phyloP scores from a whole-genome alignment of 2,888 invertebrate species.

The Acholoe squamosa region DNA sequence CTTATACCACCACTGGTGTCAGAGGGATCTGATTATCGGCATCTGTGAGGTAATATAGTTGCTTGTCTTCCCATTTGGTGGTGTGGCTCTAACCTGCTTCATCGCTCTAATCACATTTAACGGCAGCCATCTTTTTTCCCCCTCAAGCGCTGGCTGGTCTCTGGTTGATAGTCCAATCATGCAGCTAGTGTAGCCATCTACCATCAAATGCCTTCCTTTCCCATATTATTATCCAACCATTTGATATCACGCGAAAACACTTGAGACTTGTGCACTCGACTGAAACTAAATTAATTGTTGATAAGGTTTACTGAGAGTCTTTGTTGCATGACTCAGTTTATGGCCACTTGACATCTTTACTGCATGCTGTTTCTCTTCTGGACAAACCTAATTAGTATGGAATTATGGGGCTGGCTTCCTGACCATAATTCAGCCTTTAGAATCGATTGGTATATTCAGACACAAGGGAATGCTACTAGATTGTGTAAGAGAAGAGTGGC shows the following conservation, averaged over 20 bases:
- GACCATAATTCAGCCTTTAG: too few relatives aligned
- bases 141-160: neutral
- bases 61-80: neutral
- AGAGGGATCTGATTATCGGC: neutral
- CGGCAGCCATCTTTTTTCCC: neutral
- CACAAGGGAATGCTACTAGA: too few relatives aligned
- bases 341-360: too few relatives aligned
- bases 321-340: too few relatives aligned
- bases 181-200: neutral
- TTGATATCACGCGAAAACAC: neutral
- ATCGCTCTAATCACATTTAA: conserved; percentile 37
- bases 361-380: too few relatives aligned
- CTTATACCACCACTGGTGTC: neutral
- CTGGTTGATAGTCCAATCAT: neutral
- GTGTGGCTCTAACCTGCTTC: neutral
- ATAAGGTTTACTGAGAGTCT: too few relatives aligned
- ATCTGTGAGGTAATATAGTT: neutral
- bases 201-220: neutral
- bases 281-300: neutral
- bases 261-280: neutral
- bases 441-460: too few relatives aligned
- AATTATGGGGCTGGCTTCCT: too few relatives aligned
- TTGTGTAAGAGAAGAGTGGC: too few relatives aligned
- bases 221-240: neutral
- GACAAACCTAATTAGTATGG: too few relatives aligned